These are phyloP conservation scores for Gopherus flavomarginatus DNA, from an alignment of 2,113 vertebrate species.

Conservation along the genomic window DNA sequence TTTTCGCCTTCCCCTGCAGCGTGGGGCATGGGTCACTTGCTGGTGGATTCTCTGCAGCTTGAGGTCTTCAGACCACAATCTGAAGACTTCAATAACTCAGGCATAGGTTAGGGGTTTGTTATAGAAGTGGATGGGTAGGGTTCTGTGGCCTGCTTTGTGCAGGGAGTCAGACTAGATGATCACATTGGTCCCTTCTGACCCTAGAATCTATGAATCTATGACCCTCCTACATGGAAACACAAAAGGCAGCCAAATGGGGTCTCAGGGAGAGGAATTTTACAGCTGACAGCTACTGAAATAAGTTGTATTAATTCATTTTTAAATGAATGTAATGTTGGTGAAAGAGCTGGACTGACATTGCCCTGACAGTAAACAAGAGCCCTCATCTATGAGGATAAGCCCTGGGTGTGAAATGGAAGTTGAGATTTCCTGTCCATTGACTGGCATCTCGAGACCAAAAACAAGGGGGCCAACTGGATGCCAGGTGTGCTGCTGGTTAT, in stretches of 20 bases:
- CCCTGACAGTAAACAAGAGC: background rate
- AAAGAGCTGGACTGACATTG: background rate
- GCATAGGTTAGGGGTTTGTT: too few species aligned
- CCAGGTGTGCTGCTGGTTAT: background rate
- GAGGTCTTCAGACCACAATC: too few species aligned
- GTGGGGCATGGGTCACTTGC: too few species aligned
- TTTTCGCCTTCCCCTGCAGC: too few species aligned
- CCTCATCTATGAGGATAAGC: background rate
- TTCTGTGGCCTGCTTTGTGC: too few species aligned
- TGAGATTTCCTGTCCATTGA: background rate
- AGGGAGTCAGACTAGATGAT: too few species aligned
- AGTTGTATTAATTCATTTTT: background rate
- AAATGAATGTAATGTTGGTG: background rate
- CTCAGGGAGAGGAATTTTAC: background rate
- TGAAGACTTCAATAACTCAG: too few species aligned
- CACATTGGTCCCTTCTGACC: too few species aligned
- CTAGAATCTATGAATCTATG: too few species aligned
- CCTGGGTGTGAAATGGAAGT: background rate
- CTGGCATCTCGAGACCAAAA: background rate
- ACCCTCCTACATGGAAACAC: background rate
- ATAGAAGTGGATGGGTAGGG: too few species aligned
- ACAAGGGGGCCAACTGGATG: fast-evolving
- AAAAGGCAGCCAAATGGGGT: background rate
- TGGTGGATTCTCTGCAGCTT: too few species aligned
- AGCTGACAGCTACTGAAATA: background rate